Percentiles rank a stretch among this genome's conserved stretches.
Evolutionary conservation across 2,113 vertebrate species (phyloP).

Genomic region (Raja brachyura): DNA sequence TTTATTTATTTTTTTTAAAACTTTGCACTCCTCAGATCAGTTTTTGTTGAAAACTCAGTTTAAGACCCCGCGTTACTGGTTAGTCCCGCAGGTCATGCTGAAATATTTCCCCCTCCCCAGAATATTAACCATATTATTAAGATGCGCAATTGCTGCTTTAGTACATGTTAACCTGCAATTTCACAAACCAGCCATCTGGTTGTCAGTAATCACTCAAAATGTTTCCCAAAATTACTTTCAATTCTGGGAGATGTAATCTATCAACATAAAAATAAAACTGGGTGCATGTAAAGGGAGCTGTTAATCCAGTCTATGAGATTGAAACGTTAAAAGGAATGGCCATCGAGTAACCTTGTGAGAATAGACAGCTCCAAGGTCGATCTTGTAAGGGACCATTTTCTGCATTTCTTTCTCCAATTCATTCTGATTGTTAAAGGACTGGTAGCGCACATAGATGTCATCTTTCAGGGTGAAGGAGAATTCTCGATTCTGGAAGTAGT

Average conservation of each 20-base stretch:
- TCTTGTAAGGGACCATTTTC: conserved; percentile 85
- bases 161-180: neutral
- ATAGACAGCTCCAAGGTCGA: conserved; percentile 88
- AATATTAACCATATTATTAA: neutral
- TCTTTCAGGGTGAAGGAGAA: conserved; percentile 94
- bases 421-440: conserved; percentile 75
- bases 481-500: conserved; percentile 88
- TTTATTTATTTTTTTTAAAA: neutral
- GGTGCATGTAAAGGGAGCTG: neutral
- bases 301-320: neutral
- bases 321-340: neutral
- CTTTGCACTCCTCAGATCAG: neutral
- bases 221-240: neutral
- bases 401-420: conserved; percentile 94
- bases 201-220: neutral
- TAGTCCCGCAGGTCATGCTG: neutral
- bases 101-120: neutral
- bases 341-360: conserved; percentile 69
- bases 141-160: neutral
- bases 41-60: neutral
- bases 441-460: conserved; percentile 89
- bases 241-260: neutral
- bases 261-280: neutral
- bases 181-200: neutral
- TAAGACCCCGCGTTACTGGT: neutral